Conservation (phyloP, 2,888 invertebrate genomes). For the Lasioglossum calceatum region DNA sequence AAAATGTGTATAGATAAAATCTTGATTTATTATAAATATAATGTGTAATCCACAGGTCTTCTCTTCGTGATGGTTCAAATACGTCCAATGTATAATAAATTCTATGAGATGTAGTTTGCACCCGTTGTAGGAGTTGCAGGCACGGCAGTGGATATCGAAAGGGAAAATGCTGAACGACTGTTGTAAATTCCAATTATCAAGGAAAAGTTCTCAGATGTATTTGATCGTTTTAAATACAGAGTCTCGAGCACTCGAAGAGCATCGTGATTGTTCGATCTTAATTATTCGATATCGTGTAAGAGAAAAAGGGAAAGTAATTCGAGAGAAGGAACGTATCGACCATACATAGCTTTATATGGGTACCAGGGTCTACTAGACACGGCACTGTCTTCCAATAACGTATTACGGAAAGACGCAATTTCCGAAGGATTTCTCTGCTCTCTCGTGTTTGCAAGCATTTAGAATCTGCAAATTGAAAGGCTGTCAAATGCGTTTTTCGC, state of each 20-base stretch:
- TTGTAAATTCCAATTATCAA: slow-evolving; percentile 35
- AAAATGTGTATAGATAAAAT: not conserved
- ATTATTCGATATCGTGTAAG: slow-evolving; percentile 20
- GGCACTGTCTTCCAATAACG: slow-evolving; percentile 68
- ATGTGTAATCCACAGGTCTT: not conserved
- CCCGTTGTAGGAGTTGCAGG: slow-evolving; percentile 46
- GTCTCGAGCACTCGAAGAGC: not conserved
- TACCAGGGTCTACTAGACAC: slow-evolving; percentile 56
- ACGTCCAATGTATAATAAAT: not conserved
- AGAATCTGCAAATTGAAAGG: slow-evolving; percentile 56
- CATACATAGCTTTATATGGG: slow-evolving; percentile 47
- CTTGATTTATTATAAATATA: not conserved
- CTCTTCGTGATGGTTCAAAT: not conserved
- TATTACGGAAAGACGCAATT: slow-evolving; percentile 74
- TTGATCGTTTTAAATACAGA: not conserved
- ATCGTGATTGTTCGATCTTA: slow-evolving; percentile 19
- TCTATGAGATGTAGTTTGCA: slow-evolving; percentile 21
- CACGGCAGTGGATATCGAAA: slow-evolving; percentile 78
- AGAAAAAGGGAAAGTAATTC: slow-evolving; percentile 32
- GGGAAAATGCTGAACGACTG: slow-evolving; percentile 75
- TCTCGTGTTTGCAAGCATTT: slow-evolving; percentile 35
- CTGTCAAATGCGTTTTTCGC: slow-evolving; percentile 58
- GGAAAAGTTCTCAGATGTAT: not conserved
- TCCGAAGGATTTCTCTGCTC: slow-evolving; percentile 59
- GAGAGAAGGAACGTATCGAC: slow-evolving; percentile 45